Percentiles rank a stretch among this genome's conserved stretches.
phyloP scores from a whole-genome alignment of 2,113 vertebrate species.

The Paramisgurnus dabryanus region DNA sequence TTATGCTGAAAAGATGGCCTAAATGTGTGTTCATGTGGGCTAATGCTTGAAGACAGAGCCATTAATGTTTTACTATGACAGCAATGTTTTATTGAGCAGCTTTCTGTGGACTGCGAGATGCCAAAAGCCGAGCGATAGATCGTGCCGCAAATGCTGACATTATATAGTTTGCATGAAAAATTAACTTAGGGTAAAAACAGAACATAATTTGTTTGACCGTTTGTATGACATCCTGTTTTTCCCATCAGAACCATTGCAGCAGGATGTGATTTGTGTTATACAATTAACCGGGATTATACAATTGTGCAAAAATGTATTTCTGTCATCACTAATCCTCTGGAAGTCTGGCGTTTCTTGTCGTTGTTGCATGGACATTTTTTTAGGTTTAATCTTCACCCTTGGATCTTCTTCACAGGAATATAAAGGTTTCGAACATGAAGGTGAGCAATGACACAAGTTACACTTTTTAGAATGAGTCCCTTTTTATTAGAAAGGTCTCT shows the following conservation, averaged over 20 bases:
- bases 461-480: too few species aligned
- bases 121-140: background rate
- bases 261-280: background rate
- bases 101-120: constrained; percentile 57
- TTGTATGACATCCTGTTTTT: too few species aligned
- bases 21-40: constrained; percentile 75
- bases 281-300: background rate
- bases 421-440: background rate
- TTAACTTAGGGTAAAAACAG: too few species aligned
- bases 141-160: constrained; percentile 59
- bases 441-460: background rate
- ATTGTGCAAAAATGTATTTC: background rate
- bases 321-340: background rate
- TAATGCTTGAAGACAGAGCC: constrained; percentile 73
- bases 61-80: constrained; percentile 75
- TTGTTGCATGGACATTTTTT: too few species aligned
- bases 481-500: background rate
- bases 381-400: too few species aligned
- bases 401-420: too few species aligned
- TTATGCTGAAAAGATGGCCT: constrained; percentile 61
- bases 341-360: too few species aligned
- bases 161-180: constrained; percentile 48
- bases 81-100: constrained; percentile 76
- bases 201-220: too few species aligned
- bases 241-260: background rate